These are phyloP conservation scores for Microchirus variegatus DNA, from an alignment of 2,797 vertebrate genomes.

Conservation along the genomic window DNA sequence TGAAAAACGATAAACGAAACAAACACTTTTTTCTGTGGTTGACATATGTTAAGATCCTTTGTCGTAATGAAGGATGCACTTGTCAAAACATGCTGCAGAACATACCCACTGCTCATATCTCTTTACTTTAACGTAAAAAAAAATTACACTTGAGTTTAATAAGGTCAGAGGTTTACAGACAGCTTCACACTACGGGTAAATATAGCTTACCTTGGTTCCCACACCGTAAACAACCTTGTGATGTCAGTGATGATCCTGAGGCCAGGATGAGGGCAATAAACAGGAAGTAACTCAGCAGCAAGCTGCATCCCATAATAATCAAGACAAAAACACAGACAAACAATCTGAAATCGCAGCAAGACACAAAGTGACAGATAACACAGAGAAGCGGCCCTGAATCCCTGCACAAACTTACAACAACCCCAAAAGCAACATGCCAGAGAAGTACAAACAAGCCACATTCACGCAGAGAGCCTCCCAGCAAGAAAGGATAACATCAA, in stretches of 20 bases:
- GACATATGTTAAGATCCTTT: conserved; percentile 19
- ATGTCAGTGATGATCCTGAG: conserved; percentile 81
- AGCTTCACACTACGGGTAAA: conserved; percentile 60
- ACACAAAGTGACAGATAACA: conserved; percentile 71
- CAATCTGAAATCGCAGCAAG: conserved; percentile 66
- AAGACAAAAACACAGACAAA: conserved; percentile 70
- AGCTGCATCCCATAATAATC: conserved; percentile 85
- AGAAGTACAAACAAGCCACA: conserved; percentile 40
- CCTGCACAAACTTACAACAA: conserved; percentile 38
- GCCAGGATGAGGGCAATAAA: conserved; percentile 84
- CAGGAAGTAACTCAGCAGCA: conserved; percentile 83
- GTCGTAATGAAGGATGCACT: background rate
- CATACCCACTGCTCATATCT: background rate
- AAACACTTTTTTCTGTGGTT: background rate
- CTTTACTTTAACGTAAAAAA: conserved; percentile 6
- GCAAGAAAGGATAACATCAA: conserved; percentile 16
- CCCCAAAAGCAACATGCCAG: conserved; percentile 32
- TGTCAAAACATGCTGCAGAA: conserved; percentile 12
- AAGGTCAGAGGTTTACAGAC: conserved; percentile 50
- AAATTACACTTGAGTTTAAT: conserved; percentile 11
- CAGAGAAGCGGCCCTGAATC: conserved; percentile 25
- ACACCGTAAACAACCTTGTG: conserved; percentile 79
- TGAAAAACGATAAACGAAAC: too few species aligned
- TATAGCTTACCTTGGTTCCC: conserved; percentile 81
- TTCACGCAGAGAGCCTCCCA: background rate